A percentile compares a stretch with the other conserved stretches of the same genome.
Evolutionary conservation across 2,113 vertebrate genomes (phyloP).

Genomic region (Aix galericulata): DNA sequence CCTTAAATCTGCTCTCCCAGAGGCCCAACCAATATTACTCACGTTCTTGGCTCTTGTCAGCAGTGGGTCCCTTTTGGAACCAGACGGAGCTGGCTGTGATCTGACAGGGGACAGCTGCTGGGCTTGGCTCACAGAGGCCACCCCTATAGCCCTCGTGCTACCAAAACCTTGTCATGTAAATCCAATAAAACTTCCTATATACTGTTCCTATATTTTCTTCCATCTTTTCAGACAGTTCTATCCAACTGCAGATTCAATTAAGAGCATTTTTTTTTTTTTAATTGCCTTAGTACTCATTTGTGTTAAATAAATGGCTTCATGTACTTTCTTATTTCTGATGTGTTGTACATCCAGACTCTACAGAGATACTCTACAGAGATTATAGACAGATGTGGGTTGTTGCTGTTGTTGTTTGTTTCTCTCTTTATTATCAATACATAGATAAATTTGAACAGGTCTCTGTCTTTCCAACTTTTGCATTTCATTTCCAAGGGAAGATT

Average conservation of each 20-base stretch:
- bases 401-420: neutral
- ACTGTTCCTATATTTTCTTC: neutral
- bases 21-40: too few relatives aligned
- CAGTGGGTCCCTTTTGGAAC: too few relatives aligned
- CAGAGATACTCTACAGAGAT: neutral
- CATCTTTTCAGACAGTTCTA: neutral
- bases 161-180: too few relatives aligned
- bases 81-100: too few relatives aligned
- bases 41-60: too few relatives aligned
- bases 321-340: neutral
- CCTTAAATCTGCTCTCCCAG: too few relatives aligned
- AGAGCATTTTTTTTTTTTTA: neutral
- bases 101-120: too few relatives aligned
- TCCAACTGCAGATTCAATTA: neutral
- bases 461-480: neutral
- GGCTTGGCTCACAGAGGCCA: too few relatives aligned
- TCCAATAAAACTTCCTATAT: neutral
- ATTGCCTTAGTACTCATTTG: neutral
- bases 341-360: neutral
- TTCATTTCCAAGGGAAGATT: neutral
- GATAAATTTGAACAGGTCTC: neutral
- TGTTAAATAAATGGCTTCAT: neutral
- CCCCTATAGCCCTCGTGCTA: too few relatives aligned
- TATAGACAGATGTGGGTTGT: neutral
- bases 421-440: neutral